A percentile compares a stretch with the other conserved stretches of the same genome.
Conservation (phyloP, 1,140 invertebrate genomes). For the Parasteatoda tepidariorum region DNA sequence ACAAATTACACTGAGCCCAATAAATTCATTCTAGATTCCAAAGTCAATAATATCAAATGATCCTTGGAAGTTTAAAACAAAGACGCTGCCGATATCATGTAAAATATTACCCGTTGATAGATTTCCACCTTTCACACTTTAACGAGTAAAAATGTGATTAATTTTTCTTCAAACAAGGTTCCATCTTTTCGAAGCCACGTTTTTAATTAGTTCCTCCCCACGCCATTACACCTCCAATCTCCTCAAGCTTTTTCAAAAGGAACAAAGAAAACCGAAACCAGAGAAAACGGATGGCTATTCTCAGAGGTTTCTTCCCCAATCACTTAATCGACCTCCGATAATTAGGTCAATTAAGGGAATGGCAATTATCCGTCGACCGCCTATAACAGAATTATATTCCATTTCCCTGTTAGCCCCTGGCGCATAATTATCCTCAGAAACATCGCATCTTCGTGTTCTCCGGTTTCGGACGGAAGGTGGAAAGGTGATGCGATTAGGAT, state of each 20-base stretch:
- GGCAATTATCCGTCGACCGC: slow-evolving; percentile 27
- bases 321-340: slow-evolving; percentile 53
- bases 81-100: too few species aligned
- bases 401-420: too few species aligned
- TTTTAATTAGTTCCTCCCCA: neutral
- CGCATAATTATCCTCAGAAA: slow-evolving; percentile 30
- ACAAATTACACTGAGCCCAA: too few species aligned
- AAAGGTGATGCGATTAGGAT: slow-evolving; percentile 14
- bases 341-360: slow-evolving; percentile 43
- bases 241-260: neutral
- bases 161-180: neutral
- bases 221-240: neutral
- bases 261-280: neutral
- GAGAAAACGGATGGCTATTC: neutral
- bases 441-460: neutral
- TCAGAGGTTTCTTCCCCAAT: slow-evolving; percentile 3
- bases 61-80: too few species aligned
- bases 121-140: too few species aligned
- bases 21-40: too few species aligned
- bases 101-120: too few species aligned
- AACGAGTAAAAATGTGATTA: neutral
- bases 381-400: slow-evolving; percentile 50
- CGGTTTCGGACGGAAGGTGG: slow-evolving; percentile 15
- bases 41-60: too few species aligned
- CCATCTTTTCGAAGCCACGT: neutral